phyloP scores from a whole-genome alignment of 2,888 invertebrate genomes.

The Platycnemis pennipes region DNA sequence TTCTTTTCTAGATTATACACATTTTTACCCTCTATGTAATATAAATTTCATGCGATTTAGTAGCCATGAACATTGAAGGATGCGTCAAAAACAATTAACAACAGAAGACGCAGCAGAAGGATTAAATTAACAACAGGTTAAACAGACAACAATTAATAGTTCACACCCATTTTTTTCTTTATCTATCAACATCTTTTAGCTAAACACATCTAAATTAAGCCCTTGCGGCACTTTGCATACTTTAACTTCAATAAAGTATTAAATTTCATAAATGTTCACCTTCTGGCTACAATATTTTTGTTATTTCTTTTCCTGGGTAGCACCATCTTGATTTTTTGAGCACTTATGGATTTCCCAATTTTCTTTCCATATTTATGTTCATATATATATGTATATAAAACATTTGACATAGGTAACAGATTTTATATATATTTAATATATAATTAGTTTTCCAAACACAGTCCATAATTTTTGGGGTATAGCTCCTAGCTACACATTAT shows the following conservation, averaged over 20 bases:
- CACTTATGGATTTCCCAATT: constrained; percentile 72
- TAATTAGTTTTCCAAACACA: constrained; percentile 56
- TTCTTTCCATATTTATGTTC: constrained; percentile 63
- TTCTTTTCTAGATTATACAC: constrained; percentile 48
- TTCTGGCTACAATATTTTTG: constrained; percentile 60
- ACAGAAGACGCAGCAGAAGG: constrained; percentile 65
- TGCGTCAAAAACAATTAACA: constrained; percentile 68
- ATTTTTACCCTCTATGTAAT: constrained; percentile 56
- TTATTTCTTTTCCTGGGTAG: constrained; percentile 70
- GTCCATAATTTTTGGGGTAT: background rate
- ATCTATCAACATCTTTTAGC: constrained; percentile 63
- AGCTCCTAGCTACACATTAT: constrained; percentile 14
- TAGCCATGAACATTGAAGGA: constrained; percentile 64
- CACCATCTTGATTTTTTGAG: constrained; percentile 73
- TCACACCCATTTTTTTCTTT: constrained; percentile 66
- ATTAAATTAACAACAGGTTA: constrained; percentile 66
- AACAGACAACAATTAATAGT: constrained; percentile 64
- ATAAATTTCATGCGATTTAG: constrained; percentile 58
- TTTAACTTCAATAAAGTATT: constrained; percentile 59
- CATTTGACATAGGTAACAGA: background rate
- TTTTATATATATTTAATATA: constrained; percentile 39
- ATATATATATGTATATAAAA: constrained; percentile 64
- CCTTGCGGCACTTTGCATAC: constrained; percentile 42
- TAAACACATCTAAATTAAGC: constrained; percentile 63
- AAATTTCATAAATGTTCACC: constrained; percentile 57